These are phyloP conservation scores for Spilogale gracilis DNA, from an alignment of 2,113 vertebrate species.

Conservation along the genomic window DNA sequence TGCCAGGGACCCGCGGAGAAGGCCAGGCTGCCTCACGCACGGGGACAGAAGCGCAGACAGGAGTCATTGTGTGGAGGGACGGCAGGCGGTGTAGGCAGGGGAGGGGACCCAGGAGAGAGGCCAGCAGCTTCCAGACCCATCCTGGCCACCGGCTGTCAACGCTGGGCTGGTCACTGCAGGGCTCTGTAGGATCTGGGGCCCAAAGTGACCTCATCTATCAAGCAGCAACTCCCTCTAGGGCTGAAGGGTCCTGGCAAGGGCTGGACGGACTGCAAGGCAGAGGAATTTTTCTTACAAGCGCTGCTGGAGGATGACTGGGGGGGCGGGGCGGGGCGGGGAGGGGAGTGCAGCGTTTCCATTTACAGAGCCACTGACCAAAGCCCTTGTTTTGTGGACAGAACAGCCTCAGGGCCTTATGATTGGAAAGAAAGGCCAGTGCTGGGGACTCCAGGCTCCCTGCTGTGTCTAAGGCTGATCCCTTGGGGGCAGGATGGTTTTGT, in stretches of 20 bases:
- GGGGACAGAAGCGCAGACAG: slow-evolving; percentile 23
- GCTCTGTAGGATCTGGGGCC: background rate
- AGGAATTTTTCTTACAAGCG: slow-evolving; percentile 25
- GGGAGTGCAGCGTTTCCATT: background rate
- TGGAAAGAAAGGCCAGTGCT: background rate
- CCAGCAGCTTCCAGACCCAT: background rate
- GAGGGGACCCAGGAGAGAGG: background rate
- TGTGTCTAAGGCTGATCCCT: background rate
- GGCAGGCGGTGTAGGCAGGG: background rate
- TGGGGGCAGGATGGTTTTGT: background rate
- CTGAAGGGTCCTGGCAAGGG: background rate
- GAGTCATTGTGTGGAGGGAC: background rate
- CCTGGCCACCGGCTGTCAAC: fast-evolving
- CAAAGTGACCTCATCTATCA: background rate
- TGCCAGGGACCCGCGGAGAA: background rate
- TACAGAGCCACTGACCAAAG: background rate
- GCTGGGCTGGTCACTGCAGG: background rate
- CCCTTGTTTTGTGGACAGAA: too few species aligned
- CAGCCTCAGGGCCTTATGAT: background rate
- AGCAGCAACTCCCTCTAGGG: background rate
- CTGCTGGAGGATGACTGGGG: too few species aligned
- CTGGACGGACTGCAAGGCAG: background rate
- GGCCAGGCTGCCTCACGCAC: background rate
- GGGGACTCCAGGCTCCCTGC: background rate
- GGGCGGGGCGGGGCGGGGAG: too few species aligned